Percentiles rank a stretch among this genome's conserved stretches.
phyloP scores from a whole-genome alignment of 1,140 invertebrate genomes.

The Maconellicoccus hirsutus region DNA sequence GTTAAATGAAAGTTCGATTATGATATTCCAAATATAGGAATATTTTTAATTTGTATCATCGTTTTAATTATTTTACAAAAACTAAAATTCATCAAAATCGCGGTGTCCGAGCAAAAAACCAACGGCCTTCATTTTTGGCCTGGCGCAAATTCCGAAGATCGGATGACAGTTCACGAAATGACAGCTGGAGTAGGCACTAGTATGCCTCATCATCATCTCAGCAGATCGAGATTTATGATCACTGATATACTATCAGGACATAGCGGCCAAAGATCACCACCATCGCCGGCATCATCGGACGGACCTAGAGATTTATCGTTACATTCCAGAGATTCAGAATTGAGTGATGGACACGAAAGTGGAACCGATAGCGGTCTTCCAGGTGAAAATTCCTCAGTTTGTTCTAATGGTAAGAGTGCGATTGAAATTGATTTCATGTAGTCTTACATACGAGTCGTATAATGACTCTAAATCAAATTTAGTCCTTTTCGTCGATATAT shows the following conservation, averaged over 20 bases:
- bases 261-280: slow-evolving; percentile 27
- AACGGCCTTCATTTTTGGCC: slow-evolving; percentile 16
- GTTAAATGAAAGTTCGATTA: neutral
- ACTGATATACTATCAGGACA: slow-evolving; percentile 33
- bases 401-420: slow-evolving; percentile 34
- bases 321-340: slow-evolving; percentile 30
- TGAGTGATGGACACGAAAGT: slow-evolving; percentile 33
- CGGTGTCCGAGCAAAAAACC: slow-evolving; percentile 14
- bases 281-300: slow-evolving; percentile 30
- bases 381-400: slow-evolving; percentile 33
- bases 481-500: no score
- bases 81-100: slow-evolving; percentile 11
- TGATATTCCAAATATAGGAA: neutral
- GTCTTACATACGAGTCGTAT: no score
- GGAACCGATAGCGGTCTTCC: slow-evolving; percentile 33
- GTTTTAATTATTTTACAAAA: neutral
- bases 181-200: slow-evolving; percentile 28
- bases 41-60: neutral
- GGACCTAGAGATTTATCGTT: slow-evolving; percentile 32
- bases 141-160: neutral
- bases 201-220: slow-evolving; percentile 29
- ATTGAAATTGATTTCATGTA: no score
- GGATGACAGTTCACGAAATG: slow-evolving; percentile 31
- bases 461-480: no score
- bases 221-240: slow-evolving; percentile 34